Percentiles rank a stretch among this genome's conserved stretches.
Evolutionary conservation across 1,140 invertebrate genomes (phyloP).

Genomic region (Heliconius melpomene): DNA sequence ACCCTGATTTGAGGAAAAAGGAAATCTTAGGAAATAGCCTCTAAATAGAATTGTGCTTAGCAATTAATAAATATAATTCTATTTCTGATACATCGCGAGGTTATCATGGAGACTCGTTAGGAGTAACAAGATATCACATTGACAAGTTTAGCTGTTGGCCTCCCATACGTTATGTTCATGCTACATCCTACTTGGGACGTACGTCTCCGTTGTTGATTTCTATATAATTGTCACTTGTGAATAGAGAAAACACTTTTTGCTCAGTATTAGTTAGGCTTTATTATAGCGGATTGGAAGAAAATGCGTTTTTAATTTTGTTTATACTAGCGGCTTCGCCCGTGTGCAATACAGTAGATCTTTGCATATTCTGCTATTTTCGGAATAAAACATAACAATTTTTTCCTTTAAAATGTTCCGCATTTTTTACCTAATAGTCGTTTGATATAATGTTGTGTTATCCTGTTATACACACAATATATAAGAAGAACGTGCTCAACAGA

Average conservation of each 20-base stretch:
- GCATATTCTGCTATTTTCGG: too few species aligned
- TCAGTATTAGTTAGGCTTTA: not conserved
- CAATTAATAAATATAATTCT: not conserved
- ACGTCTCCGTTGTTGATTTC: constrained; percentile 1
- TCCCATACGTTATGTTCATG: constrained; percentile 5
- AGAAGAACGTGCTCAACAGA: too few species aligned
- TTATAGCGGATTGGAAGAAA: too few species aligned
- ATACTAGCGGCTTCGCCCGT: too few species aligned
- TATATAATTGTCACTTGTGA: constrained; percentile 21
- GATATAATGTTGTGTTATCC: not conserved
- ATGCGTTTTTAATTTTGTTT: too few species aligned
- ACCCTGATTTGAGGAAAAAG: too few species aligned
- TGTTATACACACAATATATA: not conserved
- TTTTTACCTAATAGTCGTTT: not conserved
- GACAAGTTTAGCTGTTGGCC: not conserved
- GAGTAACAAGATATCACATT: constrained; percentile 12
- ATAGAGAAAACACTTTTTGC: constrained; percentile 14
- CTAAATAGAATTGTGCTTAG: too few species aligned
- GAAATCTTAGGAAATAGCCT: too few species aligned
- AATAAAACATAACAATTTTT: too few species aligned
- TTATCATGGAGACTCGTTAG: constrained; percentile 5
- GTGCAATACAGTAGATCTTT: too few species aligned
- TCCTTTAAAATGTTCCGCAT: too few species aligned
- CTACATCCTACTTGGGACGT: not conserved
- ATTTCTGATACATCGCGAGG: not conserved